Conservation (phyloP, 2,797 vertebrate genomes). For the Typhlichthys eigenmanni region DNA sequence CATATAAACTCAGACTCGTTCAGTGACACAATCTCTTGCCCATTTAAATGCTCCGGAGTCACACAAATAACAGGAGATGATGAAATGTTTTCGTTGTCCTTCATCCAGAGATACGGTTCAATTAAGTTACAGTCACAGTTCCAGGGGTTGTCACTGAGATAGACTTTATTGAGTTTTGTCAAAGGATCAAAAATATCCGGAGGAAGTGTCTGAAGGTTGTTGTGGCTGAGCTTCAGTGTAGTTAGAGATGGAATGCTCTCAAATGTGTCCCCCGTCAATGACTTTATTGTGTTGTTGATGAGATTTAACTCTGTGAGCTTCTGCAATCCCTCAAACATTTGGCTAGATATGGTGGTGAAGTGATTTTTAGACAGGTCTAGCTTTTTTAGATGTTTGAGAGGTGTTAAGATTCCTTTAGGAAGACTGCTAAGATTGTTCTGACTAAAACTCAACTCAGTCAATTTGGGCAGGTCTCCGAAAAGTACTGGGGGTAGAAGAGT, state of each 20-base stretch:
- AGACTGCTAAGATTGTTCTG: slow-evolving; percentile 76
- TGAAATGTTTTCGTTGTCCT: slow-evolving; percentile 31
- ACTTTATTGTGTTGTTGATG: slow-evolving; percentile 62
- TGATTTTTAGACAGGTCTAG: slow-evolving; percentile 76
- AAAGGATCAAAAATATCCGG: slow-evolving; percentile 61
- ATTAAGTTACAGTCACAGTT: slow-evolving; percentile 81
- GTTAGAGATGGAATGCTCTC: slow-evolving; percentile 62
- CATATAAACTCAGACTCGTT: slow-evolving; percentile 71
- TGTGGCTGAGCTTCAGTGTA: slow-evolving; percentile 66
- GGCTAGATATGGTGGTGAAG: slow-evolving; percentile 62
- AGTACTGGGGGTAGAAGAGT: slow-evolving; percentile 64
- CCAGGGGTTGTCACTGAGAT: slow-evolving; percentile 81
- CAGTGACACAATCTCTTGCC: slow-evolving; percentile 51
- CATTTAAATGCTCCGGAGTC: slow-evolving; percentile 67
- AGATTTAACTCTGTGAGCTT: slow-evolving; percentile 76
- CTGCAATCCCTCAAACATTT: slow-evolving; percentile 70
- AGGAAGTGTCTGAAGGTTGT: slow-evolving; percentile 57
- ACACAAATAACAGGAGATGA: slow-evolving; percentile 55
- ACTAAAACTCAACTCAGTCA: slow-evolving; percentile 66
- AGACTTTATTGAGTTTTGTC: slow-evolving; percentile 64
- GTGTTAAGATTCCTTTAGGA: slow-evolving; percentile 70
- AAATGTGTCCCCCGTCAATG: slow-evolving; percentile 62
- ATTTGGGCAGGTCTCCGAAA: slow-evolving; percentile 64
- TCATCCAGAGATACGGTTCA: slow-evolving; percentile 70
- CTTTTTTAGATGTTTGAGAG: slow-evolving; percentile 69